These are phyloP conservation scores for Misgurnus anguillicaudatus DNA, from an alignment of 2,113 vertebrate genomes.

Conservation along the genomic window DNA sequence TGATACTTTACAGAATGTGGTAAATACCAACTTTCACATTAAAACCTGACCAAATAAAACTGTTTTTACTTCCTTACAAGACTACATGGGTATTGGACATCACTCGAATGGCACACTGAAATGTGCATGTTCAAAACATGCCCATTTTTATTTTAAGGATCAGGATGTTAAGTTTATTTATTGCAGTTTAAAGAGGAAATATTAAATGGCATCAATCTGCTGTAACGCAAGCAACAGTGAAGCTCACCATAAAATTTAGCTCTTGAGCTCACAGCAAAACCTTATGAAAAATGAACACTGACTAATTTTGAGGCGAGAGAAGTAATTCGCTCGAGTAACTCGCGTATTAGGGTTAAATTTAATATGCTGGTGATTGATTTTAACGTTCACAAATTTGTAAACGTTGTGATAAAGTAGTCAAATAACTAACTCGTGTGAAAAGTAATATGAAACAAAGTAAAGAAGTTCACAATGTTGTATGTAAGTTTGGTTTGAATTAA, in stretches of 20 bases:
- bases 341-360: slow-evolving; percentile 2
- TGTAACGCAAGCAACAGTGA: not conserved
- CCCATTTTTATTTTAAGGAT: not conserved
- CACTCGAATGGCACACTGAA: not conserved
- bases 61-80: not conserved
- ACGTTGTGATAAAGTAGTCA: slow-evolving; percentile 26
- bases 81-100: not conserved
- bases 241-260: not conserved
- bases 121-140: not conserved
- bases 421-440: slow-evolving; percentile 1
- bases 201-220: not conserved
- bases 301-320: not conserved
- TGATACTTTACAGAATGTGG: not conserved
- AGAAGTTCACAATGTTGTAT: not conserved
- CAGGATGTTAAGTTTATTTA: not conserved
- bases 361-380: slow-evolving; percentile 21
- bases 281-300: slow-evolving; percentile 10
- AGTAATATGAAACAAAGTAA: not conserved
- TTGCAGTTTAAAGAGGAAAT: not conserved
- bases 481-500: not conserved
- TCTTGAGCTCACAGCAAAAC: not conserved
- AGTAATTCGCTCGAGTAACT: slow-evolving; percentile 18
- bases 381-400: slow-evolving; percentile 17
- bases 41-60: not conserved
- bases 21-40: not conserved